Conservation (phyloP, 2,797 vertebrate species). For the Percopsis omiscomaycus region DNA sequence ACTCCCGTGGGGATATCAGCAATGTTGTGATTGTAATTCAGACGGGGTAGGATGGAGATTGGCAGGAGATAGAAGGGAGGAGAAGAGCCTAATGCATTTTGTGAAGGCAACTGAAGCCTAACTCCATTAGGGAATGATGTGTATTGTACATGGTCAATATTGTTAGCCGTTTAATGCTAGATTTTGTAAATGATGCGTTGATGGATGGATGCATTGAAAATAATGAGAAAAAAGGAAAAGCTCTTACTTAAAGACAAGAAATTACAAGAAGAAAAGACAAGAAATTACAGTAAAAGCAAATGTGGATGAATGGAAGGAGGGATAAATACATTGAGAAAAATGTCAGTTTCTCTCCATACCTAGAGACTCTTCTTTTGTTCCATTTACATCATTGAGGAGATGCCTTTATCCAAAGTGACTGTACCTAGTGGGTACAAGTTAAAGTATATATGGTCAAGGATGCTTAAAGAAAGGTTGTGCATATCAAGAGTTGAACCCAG, state of each 20-base stretch:
- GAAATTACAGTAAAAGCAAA: neutral
- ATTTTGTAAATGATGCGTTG: neutral
- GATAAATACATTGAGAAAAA: neutral
- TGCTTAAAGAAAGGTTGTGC: too few relatives aligned
- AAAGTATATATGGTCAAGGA: too few relatives aligned
- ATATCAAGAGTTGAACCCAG: too few relatives aligned
- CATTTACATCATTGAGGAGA: too few relatives aligned
- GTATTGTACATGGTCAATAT: too few relatives aligned
- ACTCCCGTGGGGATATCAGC: conserved; percentile 12
- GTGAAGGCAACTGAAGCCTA: neutral
- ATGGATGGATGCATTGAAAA: neutral
- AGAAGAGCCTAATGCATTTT: conserved; percentile 8
- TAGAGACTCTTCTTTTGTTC: too few relatives aligned
- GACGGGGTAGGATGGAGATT: conserved; percentile 36
- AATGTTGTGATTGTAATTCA: conserved; percentile 23
- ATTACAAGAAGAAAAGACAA: too few relatives aligned
- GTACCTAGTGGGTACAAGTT: too few relatives aligned
- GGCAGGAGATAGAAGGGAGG: conserved; percentile 26
- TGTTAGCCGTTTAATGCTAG: too few relatives aligned
- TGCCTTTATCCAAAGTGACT: too few relatives aligned
- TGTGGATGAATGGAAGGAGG: neutral
- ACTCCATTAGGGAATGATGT: too few relatives aligned
- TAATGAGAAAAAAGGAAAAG: conserved; percentile 31
- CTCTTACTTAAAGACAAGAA: conserved; percentile 41
- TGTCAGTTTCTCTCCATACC: neutral